phyloP scores from a whole-genome alignment of 2,888 invertebrate species.

The Hirtodrosophila duncani region DNA sequence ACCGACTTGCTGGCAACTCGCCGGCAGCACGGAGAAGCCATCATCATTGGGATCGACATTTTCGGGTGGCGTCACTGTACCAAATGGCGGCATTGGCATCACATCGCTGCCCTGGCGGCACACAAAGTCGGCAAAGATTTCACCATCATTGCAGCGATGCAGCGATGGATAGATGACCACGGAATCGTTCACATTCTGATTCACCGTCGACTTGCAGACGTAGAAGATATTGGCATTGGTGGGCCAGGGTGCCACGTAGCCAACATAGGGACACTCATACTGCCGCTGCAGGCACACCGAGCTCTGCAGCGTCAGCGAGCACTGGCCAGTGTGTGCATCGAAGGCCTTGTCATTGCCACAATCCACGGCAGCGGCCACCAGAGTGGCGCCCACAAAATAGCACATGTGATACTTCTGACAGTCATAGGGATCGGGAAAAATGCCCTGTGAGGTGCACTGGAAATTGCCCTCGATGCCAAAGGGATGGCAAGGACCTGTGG shows the following conservation, averaged over 20 bases:
- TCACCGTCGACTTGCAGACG: constrained; percentile 76
- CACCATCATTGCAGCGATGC: constrained; percentile 76
- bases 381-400: constrained; percentile 73
- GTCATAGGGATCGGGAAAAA: constrained; percentile 78
- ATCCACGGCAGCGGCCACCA: constrained; percentile 75
- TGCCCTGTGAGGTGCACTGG: constrained; percentile 76
- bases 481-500: constrained; percentile 77
- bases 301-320: constrained; percentile 68
- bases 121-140: constrained; percentile 69
- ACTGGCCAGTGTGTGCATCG: constrained; percentile 74
- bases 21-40: constrained; percentile 32
- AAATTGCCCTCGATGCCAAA: constrained; percentile 77
- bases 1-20: constrained; percentile 54
- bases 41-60: constrained; percentile 40
- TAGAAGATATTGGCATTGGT: constrained; percentile 76
- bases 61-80: constrained; percentile 4
- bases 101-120: constrained; percentile 45
- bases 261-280: constrained; percentile 71
- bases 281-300: constrained; percentile 66
- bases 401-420: constrained; percentile 78
- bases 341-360: constrained; percentile 76
- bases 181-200: constrained; percentile 69
- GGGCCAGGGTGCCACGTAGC: constrained; percentile 76
- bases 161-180: constrained; percentile 75
- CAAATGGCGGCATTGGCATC: not conserved